Percentiles rank a stretch among this genome's conserved stretches.
phyloP scores from a whole-genome alignment of 2,888 invertebrate genomes.

The Blastobasis adustella region DNA sequence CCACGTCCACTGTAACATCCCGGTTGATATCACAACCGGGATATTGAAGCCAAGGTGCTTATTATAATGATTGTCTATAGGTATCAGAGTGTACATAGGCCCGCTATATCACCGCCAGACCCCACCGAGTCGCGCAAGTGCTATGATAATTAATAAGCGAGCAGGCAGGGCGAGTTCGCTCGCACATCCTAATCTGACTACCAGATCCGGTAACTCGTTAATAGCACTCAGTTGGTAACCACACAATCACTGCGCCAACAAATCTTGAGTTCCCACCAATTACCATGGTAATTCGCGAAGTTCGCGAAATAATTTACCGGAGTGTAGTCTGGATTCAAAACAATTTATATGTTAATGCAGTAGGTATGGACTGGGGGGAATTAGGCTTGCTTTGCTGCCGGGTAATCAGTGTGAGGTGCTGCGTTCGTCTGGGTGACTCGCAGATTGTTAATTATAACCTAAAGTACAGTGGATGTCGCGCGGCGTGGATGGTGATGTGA shows the following conservation, averaged over 20 bases:
- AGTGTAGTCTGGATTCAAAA: conserved; percentile 69
- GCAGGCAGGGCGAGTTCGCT: conserved; percentile 23
- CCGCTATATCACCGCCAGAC: no score
- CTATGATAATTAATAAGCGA: not conserved
- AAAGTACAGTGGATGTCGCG: no score
- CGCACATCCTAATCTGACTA: conserved; percentile 41
- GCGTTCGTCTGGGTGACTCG: no score
- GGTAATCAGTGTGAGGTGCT: no score
- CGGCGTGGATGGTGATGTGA: no score
- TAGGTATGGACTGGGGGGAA: conserved; percentile 56
- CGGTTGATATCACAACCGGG: no score
- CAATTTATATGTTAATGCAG: conserved; percentile 72
- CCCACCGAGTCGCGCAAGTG: no score
- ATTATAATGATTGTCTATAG: no score
- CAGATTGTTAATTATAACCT: no score
- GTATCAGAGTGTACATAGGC: no score
- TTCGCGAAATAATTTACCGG: conserved; percentile 72
- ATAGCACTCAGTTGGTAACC: conserved; percentile 33
- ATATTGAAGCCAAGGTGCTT: no score
- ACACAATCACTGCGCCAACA: conserved; percentile 45
- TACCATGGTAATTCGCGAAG: conserved; percentile 73
- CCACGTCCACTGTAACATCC: no score
- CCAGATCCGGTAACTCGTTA: conserved; percentile 46
- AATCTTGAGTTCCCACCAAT: conserved; percentile 72
- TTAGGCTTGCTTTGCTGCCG: conserved; percentile 14